Base-by-base conservation (phyloP, 1,140 invertebrate species). In the Brachionus sp. region DNA sequence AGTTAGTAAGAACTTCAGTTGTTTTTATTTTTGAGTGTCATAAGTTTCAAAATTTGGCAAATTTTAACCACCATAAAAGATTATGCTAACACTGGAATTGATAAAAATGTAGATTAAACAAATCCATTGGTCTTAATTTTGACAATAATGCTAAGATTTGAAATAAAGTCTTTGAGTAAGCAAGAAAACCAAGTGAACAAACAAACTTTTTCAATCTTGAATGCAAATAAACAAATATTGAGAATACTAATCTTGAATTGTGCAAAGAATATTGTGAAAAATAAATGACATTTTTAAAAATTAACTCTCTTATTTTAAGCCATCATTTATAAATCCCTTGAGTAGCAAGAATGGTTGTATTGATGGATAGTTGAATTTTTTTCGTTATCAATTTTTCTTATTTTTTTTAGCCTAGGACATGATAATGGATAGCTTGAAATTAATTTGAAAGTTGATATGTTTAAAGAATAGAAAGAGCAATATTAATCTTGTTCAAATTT, bases 221-320 rank as follows among this genome's bases (percentile, higher is more conserved):
- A 70, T 70, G 37, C 66, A 70, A 70, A 70, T 35, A 70, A 70
- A 70, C 37, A 70, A 70, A 70, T 70, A 70, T 70, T 70, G 66
- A 70, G 37, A 37, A 16, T 19, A 39, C 16, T 70, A 37, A 37
- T 70, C 35, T 35, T 33, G 25, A 66, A 66, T 66, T 66, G 64
- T 66, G 64, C 64, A 66, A 66, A 70, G 35, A 70, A 70, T 39
- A 70, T 37, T 37, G n/a, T 5, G 1, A 16, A 70, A 70, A 70
- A 70, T 35, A 70, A 39, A 37, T 70, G 66, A 70, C 66, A 70
- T 70, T 70, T 70, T 68, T 68, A 50, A 25, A 57, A 57, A 19
- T 57, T 57, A 23, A 57, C 50, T 57, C 50, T 25, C 50, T 57
- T 57, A 57, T 23, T 25, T 57, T 29, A 29, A 29, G 29, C 50